A percentile compares a stretch with the other conserved stretches of the same genome.
Evolutionary conservation across 2,113 vertebrate genomes (phyloP).

Genomic region (Telmatochromis bifrenatus): DNA sequence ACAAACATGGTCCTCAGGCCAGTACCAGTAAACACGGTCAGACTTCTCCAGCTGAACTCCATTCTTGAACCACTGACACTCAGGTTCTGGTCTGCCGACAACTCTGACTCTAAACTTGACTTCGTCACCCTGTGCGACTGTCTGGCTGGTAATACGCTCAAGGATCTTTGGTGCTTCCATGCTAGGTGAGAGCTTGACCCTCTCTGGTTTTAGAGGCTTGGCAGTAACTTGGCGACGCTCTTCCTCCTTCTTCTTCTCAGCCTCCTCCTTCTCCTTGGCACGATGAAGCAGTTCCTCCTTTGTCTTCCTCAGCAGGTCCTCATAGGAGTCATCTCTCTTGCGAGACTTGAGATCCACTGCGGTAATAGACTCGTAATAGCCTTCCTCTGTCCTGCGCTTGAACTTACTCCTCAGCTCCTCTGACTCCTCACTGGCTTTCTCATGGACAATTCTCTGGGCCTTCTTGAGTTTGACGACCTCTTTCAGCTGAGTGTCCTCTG

Average conservation of each 20-base stretch:
- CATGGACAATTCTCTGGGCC: constrained; percentile 84
- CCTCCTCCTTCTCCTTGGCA: constrained; percentile 85
- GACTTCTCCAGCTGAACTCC: constrained; percentile 90
- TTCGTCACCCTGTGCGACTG: constrained; percentile 81
- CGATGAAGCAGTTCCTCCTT: constrained; percentile 94
- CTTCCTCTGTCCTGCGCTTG: constrained; percentile 95
- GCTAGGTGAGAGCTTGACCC: constrained; percentile 85
- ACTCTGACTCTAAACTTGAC: constrained; percentile 88
- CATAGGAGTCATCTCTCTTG: constrained; percentile 92
- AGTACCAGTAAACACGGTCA: constrained; percentile 88
- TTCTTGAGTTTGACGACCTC: constrained; percentile 90
- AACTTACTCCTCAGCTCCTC: constrained; percentile 95
- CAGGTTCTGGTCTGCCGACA: constrained; percentile 89
- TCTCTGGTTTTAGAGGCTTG: constrained; percentile 84
- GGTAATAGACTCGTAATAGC: constrained; percentile 96
- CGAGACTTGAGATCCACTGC: constrained; percentile 95
- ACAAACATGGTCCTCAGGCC: constrained; percentile 95
- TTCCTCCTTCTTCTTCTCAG: constrained; percentile 83
- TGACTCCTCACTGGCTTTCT: constrained; percentile 87
- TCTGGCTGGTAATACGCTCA: constrained; percentile 93
- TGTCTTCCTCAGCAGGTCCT: constrained; percentile 89
- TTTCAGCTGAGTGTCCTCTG: constrained; percentile 75
- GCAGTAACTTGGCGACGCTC: constrained; percentile 82
- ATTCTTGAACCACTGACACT: constrained; percentile 97
- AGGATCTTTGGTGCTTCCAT: constrained; percentile 97